Conservation (phyloP, 2,888 invertebrate genomes). For the Drosophila diplacantha region DNA sequence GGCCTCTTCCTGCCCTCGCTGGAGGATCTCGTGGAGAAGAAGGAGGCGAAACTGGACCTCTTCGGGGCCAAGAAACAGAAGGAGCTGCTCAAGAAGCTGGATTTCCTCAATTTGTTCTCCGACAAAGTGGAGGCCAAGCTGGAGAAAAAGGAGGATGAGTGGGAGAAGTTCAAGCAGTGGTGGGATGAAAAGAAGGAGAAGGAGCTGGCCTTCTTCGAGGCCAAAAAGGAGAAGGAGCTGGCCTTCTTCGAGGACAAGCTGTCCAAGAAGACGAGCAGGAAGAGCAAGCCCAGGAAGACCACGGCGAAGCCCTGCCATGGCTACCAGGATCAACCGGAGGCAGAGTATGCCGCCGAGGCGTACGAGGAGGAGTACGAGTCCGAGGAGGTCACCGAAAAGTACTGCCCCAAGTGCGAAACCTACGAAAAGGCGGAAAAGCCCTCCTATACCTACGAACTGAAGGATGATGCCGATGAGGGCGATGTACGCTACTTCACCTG, state of each 20-base stretch:
- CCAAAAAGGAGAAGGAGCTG: constrained; percentile 46
- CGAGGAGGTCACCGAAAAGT: constrained; percentile 24
- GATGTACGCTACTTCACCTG: constrained; percentile 59
- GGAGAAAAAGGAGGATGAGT: constrained; percentile 50
- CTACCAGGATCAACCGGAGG: constrained; percentile 24
- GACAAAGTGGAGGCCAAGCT: constrained; percentile 40
- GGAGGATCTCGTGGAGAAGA: constrained; percentile 43
- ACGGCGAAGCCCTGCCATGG: constrained; percentile 44
- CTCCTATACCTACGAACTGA: constrained; percentile 45
- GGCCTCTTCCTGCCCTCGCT: constrained; percentile 51
- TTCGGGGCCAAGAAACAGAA: constrained; percentile 40
- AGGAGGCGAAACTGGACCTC: constrained; percentile 34
- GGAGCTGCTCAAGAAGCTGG: constrained; percentile 55
- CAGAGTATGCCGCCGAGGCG: constrained; percentile 4
- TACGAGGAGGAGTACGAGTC: constrained; percentile 16
- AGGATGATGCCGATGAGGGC: constrained; percentile 50
- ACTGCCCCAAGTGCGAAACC: constrained; percentile 1
- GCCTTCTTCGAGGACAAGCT: constrained; percentile 42
- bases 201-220: constrained; percentile 49
- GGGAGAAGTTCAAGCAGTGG: constrained; percentile 57
- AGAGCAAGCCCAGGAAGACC: constrained; percentile 21
- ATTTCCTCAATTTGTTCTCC: constrained; percentile 52
- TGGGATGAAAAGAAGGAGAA: constrained; percentile 59
- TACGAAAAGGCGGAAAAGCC: background rate
- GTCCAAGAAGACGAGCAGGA: constrained; percentile 41